phyloP scores from a whole-genome alignment of 1,140 invertebrate species.

The Apis laboriosa region DNA sequence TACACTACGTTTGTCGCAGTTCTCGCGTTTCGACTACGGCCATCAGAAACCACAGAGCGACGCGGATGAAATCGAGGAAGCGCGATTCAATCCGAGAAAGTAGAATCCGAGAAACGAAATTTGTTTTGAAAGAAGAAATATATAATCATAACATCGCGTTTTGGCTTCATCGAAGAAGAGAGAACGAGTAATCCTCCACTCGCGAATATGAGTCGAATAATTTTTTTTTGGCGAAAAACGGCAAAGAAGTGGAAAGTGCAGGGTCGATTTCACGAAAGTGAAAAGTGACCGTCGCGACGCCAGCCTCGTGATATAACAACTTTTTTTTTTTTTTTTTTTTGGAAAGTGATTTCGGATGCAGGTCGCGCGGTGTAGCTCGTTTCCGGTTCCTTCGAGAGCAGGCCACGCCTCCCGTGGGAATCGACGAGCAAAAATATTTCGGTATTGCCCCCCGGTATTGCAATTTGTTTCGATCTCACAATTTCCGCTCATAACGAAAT shows the following conservation, averaged over 20 bases:
- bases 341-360: slow-evolving; percentile 24
- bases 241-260: background rate
- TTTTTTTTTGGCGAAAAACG: background rate
- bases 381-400: slow-evolving; percentile 45
- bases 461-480: slow-evolving; percentile 71
- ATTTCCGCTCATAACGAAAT: slow-evolving; percentile 71
- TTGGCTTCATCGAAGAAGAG: no score
- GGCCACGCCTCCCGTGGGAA: slow-evolving; percentile 38
- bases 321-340: slow-evolving; percentile 22
- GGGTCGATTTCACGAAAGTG: slow-evolving; percentile 26
- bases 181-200: no score
- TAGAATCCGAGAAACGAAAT: no score
- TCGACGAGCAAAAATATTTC: slow-evolving; percentile 51
- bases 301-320: slow-evolving; percentile 1
- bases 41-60: rapidly evolving
- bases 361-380: background rate
- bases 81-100: background rate
- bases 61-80: background rate
- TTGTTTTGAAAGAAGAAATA: no score
- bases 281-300: background rate
- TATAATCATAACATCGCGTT: no score
- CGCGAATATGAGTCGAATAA: no score
- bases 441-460: slow-evolving; percentile 16
- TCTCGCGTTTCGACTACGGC: background rate
- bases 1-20: background rate